phyloP scores from a whole-genome alignment of 2,888 invertebrate genomes.

The Chouioia cunea region DNA sequence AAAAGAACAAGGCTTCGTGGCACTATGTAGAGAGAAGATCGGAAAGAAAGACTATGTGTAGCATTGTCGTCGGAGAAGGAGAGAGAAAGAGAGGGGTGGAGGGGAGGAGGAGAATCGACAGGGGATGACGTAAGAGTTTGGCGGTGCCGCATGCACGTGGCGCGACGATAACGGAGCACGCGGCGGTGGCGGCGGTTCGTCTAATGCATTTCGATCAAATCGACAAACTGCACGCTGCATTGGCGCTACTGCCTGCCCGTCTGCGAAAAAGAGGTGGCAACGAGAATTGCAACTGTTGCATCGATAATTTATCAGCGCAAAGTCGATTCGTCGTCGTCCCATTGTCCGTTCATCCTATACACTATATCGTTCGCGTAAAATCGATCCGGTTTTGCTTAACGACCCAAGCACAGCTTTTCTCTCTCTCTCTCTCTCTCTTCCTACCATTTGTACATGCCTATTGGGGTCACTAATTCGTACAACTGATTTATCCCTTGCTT shows the following conservation, averaged over 20 bases:
- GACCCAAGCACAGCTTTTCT: background rate
- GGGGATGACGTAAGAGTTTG: constrained; percentile 44
- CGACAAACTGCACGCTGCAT: constrained; percentile 12
- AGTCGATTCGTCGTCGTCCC: background rate
- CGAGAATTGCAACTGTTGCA: constrained; percentile 42
- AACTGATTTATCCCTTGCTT: too few species aligned
- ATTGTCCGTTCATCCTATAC: background rate
- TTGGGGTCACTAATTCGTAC: background rate
- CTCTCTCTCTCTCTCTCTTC: too few species aligned
- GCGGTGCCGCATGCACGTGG: constrained; percentile 32
- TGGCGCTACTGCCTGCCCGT: too few species aligned
- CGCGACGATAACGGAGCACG: constrained; percentile 41
- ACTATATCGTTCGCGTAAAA: background rate
- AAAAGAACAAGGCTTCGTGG: constrained; percentile 3
- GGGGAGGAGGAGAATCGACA: constrained; percentile 14
- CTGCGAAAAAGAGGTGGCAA: background rate
- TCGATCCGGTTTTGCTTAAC: constrained; percentile 5
- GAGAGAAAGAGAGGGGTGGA: constrained; percentile 1
- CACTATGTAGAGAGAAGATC: constrained; percentile 14
- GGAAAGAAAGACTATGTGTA: background rate
- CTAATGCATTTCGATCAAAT: constrained; percentile 37
- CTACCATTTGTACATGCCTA: too few species aligned
- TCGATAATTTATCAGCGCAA: constrained; percentile 42
- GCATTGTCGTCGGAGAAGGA: background rate
- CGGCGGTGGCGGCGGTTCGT: constrained; percentile 21